Evolutionary conservation across 2,797 vertebrate genomes (phyloP).

Genomic region (Pseudopleuronectes americanus): DNA sequence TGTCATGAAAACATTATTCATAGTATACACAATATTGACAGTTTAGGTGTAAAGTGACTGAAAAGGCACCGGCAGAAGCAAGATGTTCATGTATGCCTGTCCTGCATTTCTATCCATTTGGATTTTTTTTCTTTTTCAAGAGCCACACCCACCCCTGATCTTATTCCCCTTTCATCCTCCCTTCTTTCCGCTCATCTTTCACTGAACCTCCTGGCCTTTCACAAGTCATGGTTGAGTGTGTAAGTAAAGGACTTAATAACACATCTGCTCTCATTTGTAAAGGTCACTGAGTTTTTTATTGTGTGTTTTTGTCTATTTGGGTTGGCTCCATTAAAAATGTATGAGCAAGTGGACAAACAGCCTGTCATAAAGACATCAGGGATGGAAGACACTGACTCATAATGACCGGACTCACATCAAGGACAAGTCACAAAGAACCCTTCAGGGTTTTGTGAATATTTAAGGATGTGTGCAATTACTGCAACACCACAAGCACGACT

Average conservation of each 20-base stretch:
- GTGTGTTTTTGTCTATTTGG: constrained; percentile 31
- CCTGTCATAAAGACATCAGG: constrained; percentile 2
- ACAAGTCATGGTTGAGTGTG: constrained; percentile 14
- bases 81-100: no score
- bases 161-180: background rate
- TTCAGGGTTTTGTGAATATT: background rate
- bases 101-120: background rate
- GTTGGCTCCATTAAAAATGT: constrained; percentile 27
- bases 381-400: constrained; percentile 28
- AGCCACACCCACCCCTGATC: background rate
- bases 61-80: no score
- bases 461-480: background rate
- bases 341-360: constrained; percentile 30
- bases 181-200: constrained; percentile 11
- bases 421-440: background rate
- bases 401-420: background rate
- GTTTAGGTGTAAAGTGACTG: no score
- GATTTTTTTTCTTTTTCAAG: background rate
- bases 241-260: background rate
- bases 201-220: constrained; percentile 28
- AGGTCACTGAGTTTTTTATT: constrained; percentile 9
- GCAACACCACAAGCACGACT: background rate
- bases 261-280: constrained; percentile 30
- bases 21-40: no score
- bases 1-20: no score